Conservation (phyloP, 2,113 vertebrate genomes). For the Leptodactylus fuscus region DNA sequence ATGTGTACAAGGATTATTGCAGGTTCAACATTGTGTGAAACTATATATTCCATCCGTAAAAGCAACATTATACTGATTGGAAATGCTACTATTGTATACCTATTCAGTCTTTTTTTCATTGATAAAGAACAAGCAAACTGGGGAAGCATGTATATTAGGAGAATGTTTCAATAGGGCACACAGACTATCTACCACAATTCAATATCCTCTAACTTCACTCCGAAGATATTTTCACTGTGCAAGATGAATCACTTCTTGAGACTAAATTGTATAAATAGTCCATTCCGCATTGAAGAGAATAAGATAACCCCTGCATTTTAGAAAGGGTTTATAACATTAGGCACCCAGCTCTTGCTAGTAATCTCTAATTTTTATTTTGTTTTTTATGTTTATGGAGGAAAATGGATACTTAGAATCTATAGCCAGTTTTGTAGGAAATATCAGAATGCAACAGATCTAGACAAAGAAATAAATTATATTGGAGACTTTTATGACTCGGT, state of each 20-base stretch:
- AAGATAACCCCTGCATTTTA: constrained; percentile 41
- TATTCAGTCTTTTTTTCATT: constrained; percentile 7
- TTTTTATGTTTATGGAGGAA: constrained; percentile 51
- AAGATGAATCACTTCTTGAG: constrained; percentile 37
- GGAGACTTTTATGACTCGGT: constrained; percentile 46
- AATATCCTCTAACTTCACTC: constrained; percentile 51
- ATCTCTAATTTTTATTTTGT: constrained; percentile 52
- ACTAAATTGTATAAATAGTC: neutral
- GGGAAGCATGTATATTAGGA: constrained; percentile 45
- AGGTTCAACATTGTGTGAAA: constrained; percentile 2
- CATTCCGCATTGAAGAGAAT: constrained; percentile 28
- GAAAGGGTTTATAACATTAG: constrained; percentile 43
- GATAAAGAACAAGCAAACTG: constrained; percentile 22
- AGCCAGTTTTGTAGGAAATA: constrained; percentile 57
- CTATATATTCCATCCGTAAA: constrained; percentile 22
- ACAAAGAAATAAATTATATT: constrained; percentile 56
- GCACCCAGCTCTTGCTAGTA: constrained; percentile 44
- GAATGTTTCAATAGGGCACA: constrained; percentile 17
- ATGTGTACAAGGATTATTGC: neutral
- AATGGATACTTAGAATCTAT: constrained; percentile 54
- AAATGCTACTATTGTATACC: neutral
- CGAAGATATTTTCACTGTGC: constrained; percentile 54
- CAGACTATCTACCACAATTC: constrained; percentile 22
- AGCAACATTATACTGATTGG: constrained; percentile 9
- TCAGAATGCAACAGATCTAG: constrained; percentile 57